Base-by-base conservation (phyloP, 2,888 invertebrate species). In the Drosophila austrosaltans region DNA sequence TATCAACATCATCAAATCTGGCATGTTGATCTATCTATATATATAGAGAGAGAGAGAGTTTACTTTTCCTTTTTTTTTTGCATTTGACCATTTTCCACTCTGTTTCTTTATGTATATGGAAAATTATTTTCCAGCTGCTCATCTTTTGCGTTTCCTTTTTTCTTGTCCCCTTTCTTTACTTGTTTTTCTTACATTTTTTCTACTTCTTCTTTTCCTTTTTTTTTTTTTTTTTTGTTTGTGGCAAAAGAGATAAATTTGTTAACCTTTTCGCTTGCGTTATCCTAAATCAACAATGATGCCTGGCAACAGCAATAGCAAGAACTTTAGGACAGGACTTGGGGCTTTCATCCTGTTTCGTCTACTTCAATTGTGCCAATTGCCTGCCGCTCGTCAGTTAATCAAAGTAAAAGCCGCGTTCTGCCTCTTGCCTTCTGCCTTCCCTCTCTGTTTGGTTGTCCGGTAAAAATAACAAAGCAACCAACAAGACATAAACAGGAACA, bases 371-470 rank as follows among this genome's bases (percentile, higher is more conserved):
- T 79, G 85, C 85, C 83, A 85, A 83, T 87, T 83, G 87, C 83
- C 86, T 72, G 82, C 78, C 85, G 87, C 78, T 84, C 82, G 82
- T 82, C 86, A 85, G 83, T 87, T 84, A 85, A 84, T 87, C 87
- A 87, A 87, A 84, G 80, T 87, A 87, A 87, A 85, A 84, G 87
- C 83, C 66, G 58, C 85, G 48, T 40, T 10, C 4, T 30, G 28
- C 64, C 7, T 1, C 30, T 8, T 8, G n/a, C 3, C 6, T 40
- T 16, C 25, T 16, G 39, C 61, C 70, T 1, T 5, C 5, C 56
- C 58, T 54, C 39, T 10, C 32, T 6, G 32, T 36, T 36, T 4
- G 36, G 36, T 36, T 36, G 48, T 48, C 48, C 48, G 3, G 22
- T 60, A 62, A 61, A 71, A 67, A 63, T 60, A 68, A 73, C 63